Conservation (phyloP, 2,113 vertebrate genomes). For the Scatophagus argus region DNA sequence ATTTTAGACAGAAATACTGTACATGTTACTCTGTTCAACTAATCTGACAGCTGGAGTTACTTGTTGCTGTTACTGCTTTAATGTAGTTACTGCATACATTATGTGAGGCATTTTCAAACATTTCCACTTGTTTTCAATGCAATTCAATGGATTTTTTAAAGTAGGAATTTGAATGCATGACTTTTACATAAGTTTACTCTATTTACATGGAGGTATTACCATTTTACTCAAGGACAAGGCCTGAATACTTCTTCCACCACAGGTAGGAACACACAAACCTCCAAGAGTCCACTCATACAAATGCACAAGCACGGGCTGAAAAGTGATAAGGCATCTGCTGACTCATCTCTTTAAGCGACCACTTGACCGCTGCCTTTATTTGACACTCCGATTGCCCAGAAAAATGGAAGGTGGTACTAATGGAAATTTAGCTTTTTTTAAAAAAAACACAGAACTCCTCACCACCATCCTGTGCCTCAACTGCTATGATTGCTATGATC, state of each 20-base stretch:
- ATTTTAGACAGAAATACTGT: too few species aligned
- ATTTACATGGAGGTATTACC: too few species aligned
- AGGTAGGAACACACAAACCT: neutral
- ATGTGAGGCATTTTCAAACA: too few species aligned
- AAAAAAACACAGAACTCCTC: too few species aligned
- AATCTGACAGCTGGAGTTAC: too few species aligned
- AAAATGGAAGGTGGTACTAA: slow-evolving; percentile 5
- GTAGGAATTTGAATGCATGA: too few species aligned
- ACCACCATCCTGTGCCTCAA: neutral
- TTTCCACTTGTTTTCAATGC: too few species aligned
- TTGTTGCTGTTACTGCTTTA: too few species aligned
- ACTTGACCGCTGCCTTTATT: slow-evolving; percentile 6
- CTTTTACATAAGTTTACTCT: too few species aligned
- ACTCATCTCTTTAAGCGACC: slow-evolving; percentile 45
- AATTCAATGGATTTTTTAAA: too few species aligned
- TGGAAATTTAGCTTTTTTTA: slow-evolving; percentile 36
- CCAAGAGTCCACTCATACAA: neutral
- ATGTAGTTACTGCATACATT: too few species aligned
- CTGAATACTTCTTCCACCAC: neutral
- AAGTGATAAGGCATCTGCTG: slow-evolving; percentile 44
- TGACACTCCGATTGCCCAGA: slow-evolving; percentile 2
- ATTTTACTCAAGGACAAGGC: neutral
- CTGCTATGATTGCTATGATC: slow-evolving; percentile 43
- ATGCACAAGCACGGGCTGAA: neutral
- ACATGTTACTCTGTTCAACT: too few species aligned